Percentiles rank a stretch among this genome's conserved stretches.
Conservation (phyloP, 2,113 vertebrate species). For the Alces alces region DNA sequence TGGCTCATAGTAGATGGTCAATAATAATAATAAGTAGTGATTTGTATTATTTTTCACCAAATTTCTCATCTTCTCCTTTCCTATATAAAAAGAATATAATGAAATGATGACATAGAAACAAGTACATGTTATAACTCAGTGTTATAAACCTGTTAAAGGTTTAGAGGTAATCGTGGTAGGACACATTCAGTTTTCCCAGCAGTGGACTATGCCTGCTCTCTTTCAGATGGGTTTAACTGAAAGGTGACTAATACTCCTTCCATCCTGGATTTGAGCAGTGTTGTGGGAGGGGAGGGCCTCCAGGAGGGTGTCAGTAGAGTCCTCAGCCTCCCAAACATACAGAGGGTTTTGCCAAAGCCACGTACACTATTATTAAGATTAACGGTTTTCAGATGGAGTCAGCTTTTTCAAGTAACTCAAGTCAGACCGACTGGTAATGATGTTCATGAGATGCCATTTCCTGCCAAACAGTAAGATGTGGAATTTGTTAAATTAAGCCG, state of each 20-base stretch:
- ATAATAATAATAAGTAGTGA: neutral
- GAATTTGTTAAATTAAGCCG: constrained; percentile 80
- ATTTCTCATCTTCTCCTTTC: neutral
- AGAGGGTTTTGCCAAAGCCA: neutral
- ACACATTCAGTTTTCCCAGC: neutral
- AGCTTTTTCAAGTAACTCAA: constrained; percentile 49
- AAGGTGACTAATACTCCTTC: neutral
- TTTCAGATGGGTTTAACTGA: neutral
- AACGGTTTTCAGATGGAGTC: constrained; percentile 72
- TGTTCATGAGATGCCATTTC: constrained; percentile 72
- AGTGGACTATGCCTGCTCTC: neutral
- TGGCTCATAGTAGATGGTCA: neutral
- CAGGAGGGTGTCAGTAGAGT: neutral
- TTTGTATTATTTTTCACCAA: neutral
- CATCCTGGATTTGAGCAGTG: neutral
- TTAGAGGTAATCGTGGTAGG: neutral
- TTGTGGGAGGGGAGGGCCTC: neutral
- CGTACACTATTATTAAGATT: constrained; percentile 41
- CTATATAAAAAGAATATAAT: neutral
- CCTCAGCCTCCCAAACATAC: neutral
- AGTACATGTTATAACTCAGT: neutral
- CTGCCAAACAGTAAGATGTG: constrained; percentile 79
- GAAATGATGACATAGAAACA: neutral
- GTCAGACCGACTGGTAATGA: constrained; percentile 63
- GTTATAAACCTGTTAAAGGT: neutral